A percentile compares a stretch with the other conserved stretches of the same genome.
Evolutionary conservation across 2,797 vertebrate species (phyloP).

Genomic region (Pantherophis alleghaniensis): DNA sequence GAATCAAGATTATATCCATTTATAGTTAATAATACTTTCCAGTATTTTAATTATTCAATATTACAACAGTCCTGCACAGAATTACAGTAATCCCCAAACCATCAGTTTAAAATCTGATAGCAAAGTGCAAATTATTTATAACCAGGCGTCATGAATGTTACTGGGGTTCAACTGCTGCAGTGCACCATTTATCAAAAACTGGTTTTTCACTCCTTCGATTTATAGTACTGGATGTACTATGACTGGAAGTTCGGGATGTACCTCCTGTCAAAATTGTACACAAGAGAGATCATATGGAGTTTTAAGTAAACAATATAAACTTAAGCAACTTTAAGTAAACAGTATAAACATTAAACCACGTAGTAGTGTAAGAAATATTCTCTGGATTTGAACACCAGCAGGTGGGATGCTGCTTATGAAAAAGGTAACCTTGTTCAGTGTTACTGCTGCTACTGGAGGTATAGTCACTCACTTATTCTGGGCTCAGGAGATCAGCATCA

Average conservation of each 20-base stretch:
- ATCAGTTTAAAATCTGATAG: slow-evolving; percentile 47
- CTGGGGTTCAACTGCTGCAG: slow-evolving; percentile 67
- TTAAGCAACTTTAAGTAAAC: not conserved
- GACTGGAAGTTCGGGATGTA: slow-evolving; percentile 66
- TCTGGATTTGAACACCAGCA: not conserved
- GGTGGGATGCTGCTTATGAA: not conserved
- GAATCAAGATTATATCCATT: slow-evolving; percentile 37
- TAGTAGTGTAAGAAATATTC: not conserved
- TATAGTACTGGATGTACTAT: slow-evolving; percentile 55
- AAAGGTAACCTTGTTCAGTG: not conserved
- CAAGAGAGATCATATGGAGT: slow-evolving; percentile 4
- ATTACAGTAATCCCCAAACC: slow-evolving; percentile 55
- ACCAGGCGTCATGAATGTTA: slow-evolving; percentile 76
- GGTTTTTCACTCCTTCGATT: slow-evolving; percentile 71
- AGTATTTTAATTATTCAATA: slow-evolving; percentile 48
- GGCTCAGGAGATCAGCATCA: not conserved
- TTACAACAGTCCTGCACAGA: slow-evolving; percentile 60
- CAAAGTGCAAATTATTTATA: slow-evolving; percentile 62
- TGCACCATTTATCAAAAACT: slow-evolving; percentile 55
- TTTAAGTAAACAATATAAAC: not conserved
- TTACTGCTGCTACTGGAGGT: not conserved
- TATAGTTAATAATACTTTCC: slow-evolving; percentile 47
- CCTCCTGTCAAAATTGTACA: slow-evolving; percentile 63
- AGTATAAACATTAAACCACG: not conserved
- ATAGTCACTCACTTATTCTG: not conserved